These are phyloP conservation scores for Thripadectes ignobilis DNA, from an alignment of 2,797 vertebrate genomes.

Conservation along the genomic window DNA sequence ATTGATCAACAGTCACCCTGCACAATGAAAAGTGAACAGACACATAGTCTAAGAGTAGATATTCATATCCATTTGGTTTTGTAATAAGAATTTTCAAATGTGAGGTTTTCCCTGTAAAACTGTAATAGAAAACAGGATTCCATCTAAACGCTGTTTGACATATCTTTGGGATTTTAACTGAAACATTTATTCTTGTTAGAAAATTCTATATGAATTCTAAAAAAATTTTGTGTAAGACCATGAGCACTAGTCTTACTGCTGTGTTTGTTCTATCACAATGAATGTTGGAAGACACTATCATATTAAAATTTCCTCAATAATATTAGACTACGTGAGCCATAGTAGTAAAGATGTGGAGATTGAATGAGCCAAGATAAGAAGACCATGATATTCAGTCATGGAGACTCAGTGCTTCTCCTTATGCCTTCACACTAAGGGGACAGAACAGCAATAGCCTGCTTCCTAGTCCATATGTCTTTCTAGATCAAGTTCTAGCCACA, in stretches of 20 bases:
- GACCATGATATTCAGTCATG: neutral
- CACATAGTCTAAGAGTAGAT: neutral
- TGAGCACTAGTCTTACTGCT: neutral
- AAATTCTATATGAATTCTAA: neutral
- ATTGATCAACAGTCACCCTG: neutral
- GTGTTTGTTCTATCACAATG: neutral
- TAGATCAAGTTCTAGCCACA: neutral
- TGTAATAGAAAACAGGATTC: neutral
- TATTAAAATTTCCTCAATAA: neutral
- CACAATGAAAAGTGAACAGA: neutral
- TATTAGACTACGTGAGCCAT: neutral
- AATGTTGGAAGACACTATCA: neutral
- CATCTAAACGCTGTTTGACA: neutral
- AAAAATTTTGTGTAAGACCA: neutral
- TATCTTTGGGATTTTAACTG: neutral
- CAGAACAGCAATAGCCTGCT: neutral
- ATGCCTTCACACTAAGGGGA: neutral
- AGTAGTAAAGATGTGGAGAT: neutral
- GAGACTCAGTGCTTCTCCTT: neutral
- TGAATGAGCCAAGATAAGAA: neutral
- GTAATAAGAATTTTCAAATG: neutral
- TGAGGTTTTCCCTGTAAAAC: neutral
- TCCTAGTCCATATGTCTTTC: neutral
- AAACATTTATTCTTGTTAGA: neutral
- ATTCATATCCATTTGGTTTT: neutral